Conservation (phyloP, 92 coral and sea anemone genomes). For the Chrysogorgia sp. region DNA sequence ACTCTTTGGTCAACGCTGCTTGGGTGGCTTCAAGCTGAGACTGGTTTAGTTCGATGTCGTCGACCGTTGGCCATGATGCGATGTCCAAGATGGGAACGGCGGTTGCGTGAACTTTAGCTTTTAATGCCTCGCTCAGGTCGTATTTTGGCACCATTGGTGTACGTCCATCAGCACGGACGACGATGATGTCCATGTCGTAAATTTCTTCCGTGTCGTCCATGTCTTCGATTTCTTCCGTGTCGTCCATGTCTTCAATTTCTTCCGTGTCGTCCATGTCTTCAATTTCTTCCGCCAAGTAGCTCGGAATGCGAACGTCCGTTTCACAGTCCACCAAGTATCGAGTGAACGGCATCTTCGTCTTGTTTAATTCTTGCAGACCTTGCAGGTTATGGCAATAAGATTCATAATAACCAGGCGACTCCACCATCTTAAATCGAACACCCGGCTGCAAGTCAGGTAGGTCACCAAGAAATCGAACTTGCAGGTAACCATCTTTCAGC, state of each 20-base stretch:
- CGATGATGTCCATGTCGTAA: too few relatives aligned
- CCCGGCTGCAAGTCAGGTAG: conserved; percentile 25
- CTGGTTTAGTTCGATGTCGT: conserved; percentile 60
- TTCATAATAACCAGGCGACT: conserved; percentile 88
- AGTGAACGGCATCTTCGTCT: conserved; percentile 73
- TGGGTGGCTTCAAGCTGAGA: conserved; percentile 79
- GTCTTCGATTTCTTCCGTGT: too few relatives aligned
- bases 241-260: too few relatives aligned
- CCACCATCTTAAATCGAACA: conserved; percentile 70
- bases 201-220: too few relatives aligned
- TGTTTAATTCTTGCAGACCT: conserved; percentile 64
- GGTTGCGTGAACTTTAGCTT: conserved; percentile 32
- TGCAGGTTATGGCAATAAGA: conserved; percentile 78
- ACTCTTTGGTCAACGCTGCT: conserved; percentile 85
- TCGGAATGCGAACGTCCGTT: conserved; percentile 71
- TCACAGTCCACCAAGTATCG: conserved; percentile 75
- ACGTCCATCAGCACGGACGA: too few relatives aligned
- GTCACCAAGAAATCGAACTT: conserved; percentile 73
- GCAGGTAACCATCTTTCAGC: conserved; percentile 62
- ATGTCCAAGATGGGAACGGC: conserved; percentile 58
- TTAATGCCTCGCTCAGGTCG: conserved; percentile 66
- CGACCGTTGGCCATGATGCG: conserved; percentile 70
- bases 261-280: too few relatives aligned
- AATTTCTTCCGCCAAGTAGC: conserved; percentile 32
- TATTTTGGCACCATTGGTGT: conserved; percentile 6